phyloP scores from a whole-genome alignment of 2,113 vertebrate genomes.

The Lamprotornis superbus region DNA sequence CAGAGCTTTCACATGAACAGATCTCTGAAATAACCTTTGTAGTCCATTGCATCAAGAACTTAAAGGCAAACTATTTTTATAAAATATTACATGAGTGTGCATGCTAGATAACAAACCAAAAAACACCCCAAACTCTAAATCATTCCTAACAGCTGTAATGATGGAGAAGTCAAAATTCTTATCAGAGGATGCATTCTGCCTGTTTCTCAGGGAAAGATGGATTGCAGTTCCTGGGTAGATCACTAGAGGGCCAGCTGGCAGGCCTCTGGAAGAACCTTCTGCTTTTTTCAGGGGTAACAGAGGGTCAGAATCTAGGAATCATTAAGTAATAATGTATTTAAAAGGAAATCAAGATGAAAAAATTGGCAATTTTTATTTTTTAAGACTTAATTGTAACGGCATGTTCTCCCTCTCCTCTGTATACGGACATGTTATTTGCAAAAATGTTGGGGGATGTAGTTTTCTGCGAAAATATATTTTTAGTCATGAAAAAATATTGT shows the following conservation, averaged over 20 bases:
- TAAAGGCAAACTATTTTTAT: not conserved
- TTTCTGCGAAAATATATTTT: not conserved
- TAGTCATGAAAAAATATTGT: not conserved
- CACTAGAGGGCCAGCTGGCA: not conserved
- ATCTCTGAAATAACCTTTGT: not conserved
- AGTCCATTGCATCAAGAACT: not conserved
- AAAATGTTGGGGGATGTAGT: not conserved
- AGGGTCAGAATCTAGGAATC: not conserved
- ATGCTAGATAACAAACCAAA: not conserved
- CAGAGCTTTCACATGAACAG: not conserved
- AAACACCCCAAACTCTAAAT: not conserved
- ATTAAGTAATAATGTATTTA: not conserved
- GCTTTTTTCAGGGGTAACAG: not conserved
- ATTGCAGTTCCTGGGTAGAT: not conserved
- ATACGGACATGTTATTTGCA: not conserved
- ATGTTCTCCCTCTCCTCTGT: not conserved
- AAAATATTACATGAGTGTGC: not conserved
- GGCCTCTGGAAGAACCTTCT: not conserved
- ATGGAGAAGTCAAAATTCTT: not conserved
- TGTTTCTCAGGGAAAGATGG: not conserved
- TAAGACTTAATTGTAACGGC: not conserved
- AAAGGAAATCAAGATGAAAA: not conserved
- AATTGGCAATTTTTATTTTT: not conserved
- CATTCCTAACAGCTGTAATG: not conserved
- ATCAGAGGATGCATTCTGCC: not conserved